Base-by-base conservation (phyloP, 2,888 invertebrate species). In the Dryobotodes eremita region DNA sequence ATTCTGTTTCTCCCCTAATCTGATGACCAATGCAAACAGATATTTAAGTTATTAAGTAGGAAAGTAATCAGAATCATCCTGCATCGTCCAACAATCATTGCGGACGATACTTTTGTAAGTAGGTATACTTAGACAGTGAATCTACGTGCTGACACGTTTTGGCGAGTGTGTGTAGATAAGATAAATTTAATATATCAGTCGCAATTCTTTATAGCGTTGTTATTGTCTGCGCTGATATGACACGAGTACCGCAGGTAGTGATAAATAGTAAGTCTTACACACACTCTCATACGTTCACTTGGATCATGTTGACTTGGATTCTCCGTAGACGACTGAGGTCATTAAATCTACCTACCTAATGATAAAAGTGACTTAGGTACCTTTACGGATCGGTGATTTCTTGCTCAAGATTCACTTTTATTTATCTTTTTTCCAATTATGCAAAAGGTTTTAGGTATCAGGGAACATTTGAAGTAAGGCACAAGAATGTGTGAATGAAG, bases 171-270 rank as follows among this genome's bases (percentile, higher is more conserved):
- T 65, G 70, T 69, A 72, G 89, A 83, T 89, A 87, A 89, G 88
- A 86, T 89, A 75, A 31, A 65, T 48, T 10, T 82, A 66, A 68
- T 71, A 77, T 85, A 84, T 84, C 86, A 80, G 78, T 82, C 85
- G 75, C 74, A 79, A 85, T 89, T 89, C 84, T 88, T 84, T 89
- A 85, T 77, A 80, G 71, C 76, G 71, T 69, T 85, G 77, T 85
- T 88, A 84, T 89, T 89, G 88, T 88, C 82, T 86, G 55, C 36
- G 53, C 17, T 72, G 86, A 85, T 88, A 89, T 65, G 80, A 74
- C 70, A 80, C 71, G 82, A 81, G 86, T 59, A 57, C 66, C 74
- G 20, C 68, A 78, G 72, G 65, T 80, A 76, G 61, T 77, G 83
- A 79, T 86, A 83, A 78, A 73, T 64, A 68, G 61, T 74, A 65